Evolutionary conservation across 2,113 vertebrate genomes (phyloP).

Genomic region (pig (Sus scrofa)): DNA sequence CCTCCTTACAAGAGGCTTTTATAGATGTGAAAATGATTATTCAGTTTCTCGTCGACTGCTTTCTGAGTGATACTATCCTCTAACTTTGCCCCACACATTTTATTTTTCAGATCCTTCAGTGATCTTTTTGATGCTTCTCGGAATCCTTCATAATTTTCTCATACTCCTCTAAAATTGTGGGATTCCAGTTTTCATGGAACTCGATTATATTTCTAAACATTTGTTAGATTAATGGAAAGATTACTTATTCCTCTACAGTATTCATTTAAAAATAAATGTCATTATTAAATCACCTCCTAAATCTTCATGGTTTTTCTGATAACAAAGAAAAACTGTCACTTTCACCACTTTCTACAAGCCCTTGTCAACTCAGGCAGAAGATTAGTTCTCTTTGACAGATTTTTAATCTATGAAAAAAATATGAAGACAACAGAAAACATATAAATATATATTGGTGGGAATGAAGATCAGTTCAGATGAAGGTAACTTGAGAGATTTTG

Average conservation of each 20-base stretch:
- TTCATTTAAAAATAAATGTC: slow-evolving; percentile 42
- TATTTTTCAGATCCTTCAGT: not conserved
- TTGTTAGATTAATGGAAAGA: slow-evolving; percentile 43
- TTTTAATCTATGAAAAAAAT: slow-evolving; percentile 3
- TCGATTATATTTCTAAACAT: slow-evolving; percentile 15
- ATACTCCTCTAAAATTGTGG: not conserved
- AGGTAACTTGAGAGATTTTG: not conserved
- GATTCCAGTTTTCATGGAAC: not conserved
- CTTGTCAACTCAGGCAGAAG: not conserved
- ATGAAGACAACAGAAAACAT: not conserved
- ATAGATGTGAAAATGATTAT: not conserved
- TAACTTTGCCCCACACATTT: not conserved
- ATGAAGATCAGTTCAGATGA: not conserved
- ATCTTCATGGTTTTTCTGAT: slow-evolving; percentile 6
- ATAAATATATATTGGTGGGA: not conserved
- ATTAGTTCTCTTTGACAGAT: not conserved
- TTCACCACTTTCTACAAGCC: not conserved
- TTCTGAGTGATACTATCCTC: not conserved
- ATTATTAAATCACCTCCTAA: slow-evolving; percentile 49
- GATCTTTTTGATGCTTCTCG: not conserved
- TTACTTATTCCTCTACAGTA: not conserved
- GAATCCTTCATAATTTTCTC: not conserved
- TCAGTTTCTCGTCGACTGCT: not conserved
- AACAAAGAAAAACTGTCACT: not conserved
- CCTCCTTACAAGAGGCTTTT: not conserved